Conservation (phyloP, 1,140 invertebrate genomes). For the Drosophila subpulchrella region DNA sequence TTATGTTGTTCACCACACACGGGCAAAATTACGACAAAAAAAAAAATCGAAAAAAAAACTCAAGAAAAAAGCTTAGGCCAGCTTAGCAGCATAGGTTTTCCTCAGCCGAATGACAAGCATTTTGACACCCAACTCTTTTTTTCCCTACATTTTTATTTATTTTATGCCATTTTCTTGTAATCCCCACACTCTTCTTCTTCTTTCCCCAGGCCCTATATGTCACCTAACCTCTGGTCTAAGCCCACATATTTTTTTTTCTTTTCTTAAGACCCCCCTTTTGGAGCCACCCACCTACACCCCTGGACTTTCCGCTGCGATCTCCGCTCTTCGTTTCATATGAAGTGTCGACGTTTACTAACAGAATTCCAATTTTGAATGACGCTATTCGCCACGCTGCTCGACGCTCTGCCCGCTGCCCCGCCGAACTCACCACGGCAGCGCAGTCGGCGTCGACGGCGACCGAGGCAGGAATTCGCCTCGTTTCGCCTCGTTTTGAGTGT, state of each 20-base stretch:
- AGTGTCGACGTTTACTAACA: constrained; percentile 14
- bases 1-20: constrained; percentile 8
- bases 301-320: constrained; percentile 7
- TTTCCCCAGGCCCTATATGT: not conserved
- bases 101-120: constrained; percentile 15
- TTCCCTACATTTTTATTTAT: not conserved
- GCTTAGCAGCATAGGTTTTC: constrained; percentile 12
- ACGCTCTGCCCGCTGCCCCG: not conserved
- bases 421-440: constrained; percentile 69
- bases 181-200: not conserved
- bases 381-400: constrained; percentile 10
- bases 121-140: constrained; percentile 11
- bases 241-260: no score
- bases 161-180: not conserved
- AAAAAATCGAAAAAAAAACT: no score
- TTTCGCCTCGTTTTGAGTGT: constrained; percentile 28
- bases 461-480: constrained; percentile 16
- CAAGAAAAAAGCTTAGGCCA: not conserved
- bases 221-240: no score
- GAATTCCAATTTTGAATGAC: constrained; percentile 8
- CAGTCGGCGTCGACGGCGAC: constrained; percentile 36
- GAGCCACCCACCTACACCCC: not conserved
- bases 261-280: not conserved
- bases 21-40: no score
- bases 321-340: constrained; percentile 15